Percentiles rank a stretch among this genome's conserved stretches.
These are phyloP conservation scores for Luffia ferchaultella DNA, from an alignment of 2,888 invertebrate genomes.

Conservation along the genomic window DNA sequence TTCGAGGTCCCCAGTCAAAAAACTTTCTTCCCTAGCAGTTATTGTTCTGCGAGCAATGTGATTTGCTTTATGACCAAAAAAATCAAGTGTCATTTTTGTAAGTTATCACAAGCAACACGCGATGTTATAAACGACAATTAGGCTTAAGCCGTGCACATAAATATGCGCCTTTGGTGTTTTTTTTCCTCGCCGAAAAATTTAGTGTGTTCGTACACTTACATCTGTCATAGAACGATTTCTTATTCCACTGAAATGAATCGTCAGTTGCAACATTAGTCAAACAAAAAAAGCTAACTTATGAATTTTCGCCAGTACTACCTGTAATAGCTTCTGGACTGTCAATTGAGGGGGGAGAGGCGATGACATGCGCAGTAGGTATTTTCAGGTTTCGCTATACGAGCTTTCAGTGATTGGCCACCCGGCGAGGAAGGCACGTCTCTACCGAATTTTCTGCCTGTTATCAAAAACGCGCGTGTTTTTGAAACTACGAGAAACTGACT, in stretches of 20 bases:
- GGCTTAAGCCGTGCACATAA: too few relatives aligned
- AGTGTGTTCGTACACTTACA: too few relatives aligned
- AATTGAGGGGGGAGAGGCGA: neutral
- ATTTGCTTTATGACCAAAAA: too few relatives aligned
- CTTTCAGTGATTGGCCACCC: slow-evolving; percentile 54
- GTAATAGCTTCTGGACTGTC: neutral
- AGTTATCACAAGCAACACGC: too few relatives aligned
- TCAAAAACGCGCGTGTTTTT: slow-evolving; percentile 12
- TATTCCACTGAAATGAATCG: slow-evolving; percentile 8
- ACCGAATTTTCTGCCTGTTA: slow-evolving; percentile 15
- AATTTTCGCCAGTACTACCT: slow-evolving; percentile 30
- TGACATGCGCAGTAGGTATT: slow-evolving; percentile 40
- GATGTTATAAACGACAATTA: too few relatives aligned
- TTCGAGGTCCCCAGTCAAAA: too few relatives aligned
- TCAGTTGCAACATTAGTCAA: slow-evolving; percentile 33
- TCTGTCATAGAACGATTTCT: too few relatives aligned
- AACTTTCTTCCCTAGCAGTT: too few relatives aligned
- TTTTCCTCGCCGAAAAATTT: too few relatives aligned
- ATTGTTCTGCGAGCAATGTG: too few relatives aligned
- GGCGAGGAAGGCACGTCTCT: slow-evolving; percentile 20
- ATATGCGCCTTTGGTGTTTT: too few relatives aligned
- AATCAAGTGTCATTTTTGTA: too few relatives aligned
- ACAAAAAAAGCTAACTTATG: slow-evolving; percentile 54
- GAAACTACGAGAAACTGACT: slow-evolving; percentile 5
- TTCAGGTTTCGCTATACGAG: slow-evolving; percentile 31